Base-by-base conservation (phyloP, 2,888 invertebrate species). In the Drosophila meridiana region DNA sequence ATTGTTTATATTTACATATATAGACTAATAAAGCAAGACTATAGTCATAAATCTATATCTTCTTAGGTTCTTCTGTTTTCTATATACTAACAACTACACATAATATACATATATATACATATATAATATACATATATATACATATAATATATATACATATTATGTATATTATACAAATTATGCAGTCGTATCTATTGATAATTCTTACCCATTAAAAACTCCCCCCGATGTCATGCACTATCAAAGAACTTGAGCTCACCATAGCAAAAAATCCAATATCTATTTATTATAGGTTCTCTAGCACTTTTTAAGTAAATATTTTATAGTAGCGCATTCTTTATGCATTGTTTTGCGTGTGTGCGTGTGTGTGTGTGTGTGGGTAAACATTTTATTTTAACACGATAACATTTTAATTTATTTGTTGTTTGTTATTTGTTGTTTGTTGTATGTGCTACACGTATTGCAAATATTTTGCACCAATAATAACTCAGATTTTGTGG, bases 401-500 rank as follows among this genome's bases (percentile, higher is more conserved):
- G 70, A 55, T 70, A 64, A 60, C 64, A 50, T 32, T 64, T 53
- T 43, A 65, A 71, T 72, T 55, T 58, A 77, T 76, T 61, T 53
- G 30, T 14, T 47, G 43, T 65, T 61, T 60, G 14, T 14, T 38
- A 43, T 65, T 61, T 63, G 59, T 34, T 57, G n/a, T 42, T 20
- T 55, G 60, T 34, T 59, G 53, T 55, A 9, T 28, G 38, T 40
- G 69, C 40, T 59, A 65, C 60, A 71, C 65, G 57, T 64, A 69
- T 53, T 72, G 65, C 78, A 76, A 78, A 83, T 69, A 80, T 73
- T 78, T 73, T 69, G 87, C 75, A 58, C 40, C 58, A 78, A 86
- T 83, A 89, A 84, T 84, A 86, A 89, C 81, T 89, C 87, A 83
- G 89, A 78, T 83, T 86, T 83, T 78, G 86, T 80, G 86, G 83